Evolutionary conservation across 2,888 invertebrate genomes (phyloP), one percentile per base, ranked within the genome.

Genomic region (Cheilosia grossa): DNA sequence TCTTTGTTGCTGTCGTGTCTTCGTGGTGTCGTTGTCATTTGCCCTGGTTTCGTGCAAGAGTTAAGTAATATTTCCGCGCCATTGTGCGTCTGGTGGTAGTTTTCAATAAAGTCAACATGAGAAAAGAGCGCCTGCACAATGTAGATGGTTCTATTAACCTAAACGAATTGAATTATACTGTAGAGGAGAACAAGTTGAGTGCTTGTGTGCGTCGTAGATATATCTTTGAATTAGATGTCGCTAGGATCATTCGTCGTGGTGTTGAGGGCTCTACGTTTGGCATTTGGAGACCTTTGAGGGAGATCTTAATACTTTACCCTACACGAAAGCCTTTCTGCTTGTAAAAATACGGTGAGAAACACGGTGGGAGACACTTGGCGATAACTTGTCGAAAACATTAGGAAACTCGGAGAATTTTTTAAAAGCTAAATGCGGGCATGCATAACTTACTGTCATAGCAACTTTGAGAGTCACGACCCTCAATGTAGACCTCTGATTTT

Each of bases 1-100:
- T 83, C 79, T 79, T 69, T 63, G 30, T 15, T 17, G 58, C 21
- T 42, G 40, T 51, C 13, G 13, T 17, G 10, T 42, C 37, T 30
- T 64, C 54, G 40, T 66, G 75, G 27, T 77, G 75, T 81, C 75
- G 49, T 75, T 75, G 85, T 75, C 85, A 47, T 81, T 85, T 85
- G 81, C 54, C 85, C 85, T 85, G 81, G 75, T 85, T 85, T 85
- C 66, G 44, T 47, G 37, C 44, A 24, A 10, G 66, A 85, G 77
- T 81, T 85, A 85, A 85, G 85, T 85, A 85, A 85, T 72, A 80
- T 85, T 85, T 85, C 85, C 85, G 85, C 63, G 81, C 67, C 61
- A 72, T 85, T 85, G 85, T 77, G 72, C 72, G 80, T 77, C 72
- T 77, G 75, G 83, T 66, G 83, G 64, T 83, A 66, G 73, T 82